Conservation (phyloP, 2,113 vertebrate genomes). For the Acanthochromis polyacanthus region DNA sequence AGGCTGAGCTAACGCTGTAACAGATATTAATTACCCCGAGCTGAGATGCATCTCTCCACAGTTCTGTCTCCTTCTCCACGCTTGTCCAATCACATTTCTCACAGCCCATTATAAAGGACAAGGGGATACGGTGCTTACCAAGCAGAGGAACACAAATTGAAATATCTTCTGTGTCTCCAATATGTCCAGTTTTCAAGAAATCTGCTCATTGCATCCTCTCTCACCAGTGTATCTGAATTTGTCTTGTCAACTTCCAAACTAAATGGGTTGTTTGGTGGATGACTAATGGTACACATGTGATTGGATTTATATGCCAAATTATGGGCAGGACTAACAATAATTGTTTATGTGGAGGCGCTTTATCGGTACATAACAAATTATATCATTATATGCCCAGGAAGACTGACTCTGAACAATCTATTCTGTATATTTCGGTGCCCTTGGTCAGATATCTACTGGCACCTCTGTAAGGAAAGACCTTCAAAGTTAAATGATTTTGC, state of each 20-base stretch:
- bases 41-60: constrained; percentile 66
- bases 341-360: constrained; percentile 2
- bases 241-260: neutral
- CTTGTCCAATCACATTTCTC: constrained; percentile 82
- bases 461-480: neutral
- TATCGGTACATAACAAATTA: too few species aligned
- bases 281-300: neutral
- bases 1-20: constrained; percentile 50
- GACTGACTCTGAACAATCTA: neutral
- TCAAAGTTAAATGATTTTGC: neutral
- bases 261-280: constrained; percentile 23
- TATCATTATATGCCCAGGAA: neutral
- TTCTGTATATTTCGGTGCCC: neutral
- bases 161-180: constrained; percentile 63
- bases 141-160: constrained; percentile 75
- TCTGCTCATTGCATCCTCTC: constrained; percentile 41
- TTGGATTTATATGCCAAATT: neutral
- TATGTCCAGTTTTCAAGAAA: constrained; percentile 46
- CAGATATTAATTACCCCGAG: constrained; percentile 82
- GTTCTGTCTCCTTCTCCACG: constrained; percentile 72
- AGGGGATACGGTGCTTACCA: constrained; percentile 73
- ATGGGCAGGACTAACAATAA: constrained; percentile 3
- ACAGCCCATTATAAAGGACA: constrained; percentile 78
- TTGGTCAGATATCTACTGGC: neutral
- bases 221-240: constrained; percentile 37